Conservation (phyloP, 2,113 vertebrate genomes). For the Phasianus colchicus region DNA sequence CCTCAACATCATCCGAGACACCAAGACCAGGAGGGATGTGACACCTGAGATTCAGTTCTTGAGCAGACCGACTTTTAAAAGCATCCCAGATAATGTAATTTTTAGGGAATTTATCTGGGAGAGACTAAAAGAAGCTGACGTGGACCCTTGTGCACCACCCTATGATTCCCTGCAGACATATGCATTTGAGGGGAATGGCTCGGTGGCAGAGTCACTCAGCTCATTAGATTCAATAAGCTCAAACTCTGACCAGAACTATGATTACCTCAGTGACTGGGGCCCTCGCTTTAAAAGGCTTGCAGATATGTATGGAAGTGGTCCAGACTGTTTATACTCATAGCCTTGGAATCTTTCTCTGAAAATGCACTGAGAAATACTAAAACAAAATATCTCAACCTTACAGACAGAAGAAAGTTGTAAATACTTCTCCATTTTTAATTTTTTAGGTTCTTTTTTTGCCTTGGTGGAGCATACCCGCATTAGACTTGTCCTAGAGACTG, state of each 20-base stretch:
- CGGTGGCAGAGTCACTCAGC: conserved; percentile 92
- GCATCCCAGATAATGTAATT: conserved; percentile 92
- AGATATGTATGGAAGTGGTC: conserved; percentile 92
- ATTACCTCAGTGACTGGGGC: conserved; percentile 97
- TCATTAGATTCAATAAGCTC: conserved; percentile 94
- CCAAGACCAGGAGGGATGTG: conserved; percentile 88
- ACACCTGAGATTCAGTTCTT: conserved; percentile 92
- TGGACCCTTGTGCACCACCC: conserved; percentile 90
- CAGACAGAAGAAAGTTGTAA: conserved; percentile 72
- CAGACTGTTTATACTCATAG: conserved; percentile 88
- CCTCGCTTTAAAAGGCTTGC: conserved; percentile 97
- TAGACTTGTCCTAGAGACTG: conserved; percentile 65
- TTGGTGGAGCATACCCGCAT: conserved; percentile 72
- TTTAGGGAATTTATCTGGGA: conserved; percentile 98
- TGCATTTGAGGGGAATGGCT: conserved; percentile 93
- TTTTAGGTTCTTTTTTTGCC: conserved; percentile 57
- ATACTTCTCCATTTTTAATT: conserved; percentile 76
- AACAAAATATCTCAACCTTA: conserved; percentile 51
- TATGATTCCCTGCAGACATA: conserved; percentile 98
- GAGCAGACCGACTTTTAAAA: conserved; percentile 87
- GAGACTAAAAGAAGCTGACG: conserved; percentile 91
- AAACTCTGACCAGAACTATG: conserved; percentile 97
- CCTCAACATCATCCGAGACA: conserved; percentile 90
- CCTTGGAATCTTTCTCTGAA: conserved; percentile 68
- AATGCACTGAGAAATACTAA: conserved; percentile 68